These are phyloP conservation scores for Chionis minor DNA, from an alignment of 2,113 vertebrate genomes.

Conservation along the genomic window DNA sequence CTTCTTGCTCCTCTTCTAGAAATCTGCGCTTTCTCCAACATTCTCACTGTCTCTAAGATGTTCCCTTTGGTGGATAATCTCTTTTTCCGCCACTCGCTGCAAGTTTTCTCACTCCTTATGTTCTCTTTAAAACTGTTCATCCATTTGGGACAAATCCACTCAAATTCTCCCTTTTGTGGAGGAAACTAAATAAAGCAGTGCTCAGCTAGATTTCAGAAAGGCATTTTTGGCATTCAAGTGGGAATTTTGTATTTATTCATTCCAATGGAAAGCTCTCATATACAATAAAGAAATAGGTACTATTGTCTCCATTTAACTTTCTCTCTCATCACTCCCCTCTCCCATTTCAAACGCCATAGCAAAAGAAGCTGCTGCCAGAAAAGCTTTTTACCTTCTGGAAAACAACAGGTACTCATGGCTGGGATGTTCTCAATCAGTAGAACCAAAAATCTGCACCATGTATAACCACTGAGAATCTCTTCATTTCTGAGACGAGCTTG, in stretches of 20 bases:
- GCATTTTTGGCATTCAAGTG: not conserved
- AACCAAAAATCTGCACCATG: not conserved
- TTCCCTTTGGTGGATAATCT: not conserved
- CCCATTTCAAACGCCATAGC: not conserved
- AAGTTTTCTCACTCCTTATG: not conserved
- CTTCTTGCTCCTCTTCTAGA: not conserved
- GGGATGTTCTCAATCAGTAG: not conserved
- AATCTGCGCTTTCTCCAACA: not conserved
- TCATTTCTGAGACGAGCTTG: not conserved
- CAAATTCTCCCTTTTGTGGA: not conserved
- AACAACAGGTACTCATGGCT: not conserved
- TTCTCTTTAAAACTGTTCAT: not conserved
- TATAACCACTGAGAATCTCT: not conserved
- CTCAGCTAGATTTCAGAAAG: not conserved
- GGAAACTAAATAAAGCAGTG: not conserved
- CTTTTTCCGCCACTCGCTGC: not conserved
- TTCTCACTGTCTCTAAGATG: not conserved
- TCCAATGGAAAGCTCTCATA: not conserved
- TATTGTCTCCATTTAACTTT: not conserved
- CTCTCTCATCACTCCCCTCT: not conserved
- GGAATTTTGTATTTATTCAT: not conserved
- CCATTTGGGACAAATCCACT: not conserved
- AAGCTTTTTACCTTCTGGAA: not conserved
- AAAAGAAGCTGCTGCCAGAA: not conserved
- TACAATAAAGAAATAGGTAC: not conserved